These are phyloP conservation scores for Tinea trinotella DNA, from an alignment of 2,888 invertebrate genomes.

Conservation along the genomic window DNA sequence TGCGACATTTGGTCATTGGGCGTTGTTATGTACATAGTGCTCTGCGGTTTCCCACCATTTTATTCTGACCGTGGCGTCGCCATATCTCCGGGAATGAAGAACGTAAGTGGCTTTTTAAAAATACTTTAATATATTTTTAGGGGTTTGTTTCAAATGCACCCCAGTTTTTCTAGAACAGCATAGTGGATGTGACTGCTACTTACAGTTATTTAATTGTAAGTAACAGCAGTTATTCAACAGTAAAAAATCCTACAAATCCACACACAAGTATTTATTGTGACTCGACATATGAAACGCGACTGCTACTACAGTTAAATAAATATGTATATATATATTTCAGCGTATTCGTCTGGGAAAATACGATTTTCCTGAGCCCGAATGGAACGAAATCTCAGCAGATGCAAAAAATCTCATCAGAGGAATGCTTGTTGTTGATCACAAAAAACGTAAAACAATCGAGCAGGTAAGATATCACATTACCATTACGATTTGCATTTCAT, in stretches of 20 bases:
- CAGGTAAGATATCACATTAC: slow-evolving; percentile 71
- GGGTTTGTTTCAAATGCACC: too few relatives aligned
- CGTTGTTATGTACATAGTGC: slow-evolving; percentile 98
- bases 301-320: neutral
- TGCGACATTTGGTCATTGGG: slow-evolving; percentile 99
- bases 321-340: slow-evolving; percentile 34
- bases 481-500: too few relatives aligned
- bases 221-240: too few relatives aligned
- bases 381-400: slow-evolving; percentile 94
- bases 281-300: too few relatives aligned
- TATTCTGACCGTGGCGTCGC: slow-evolving; percentile 98
- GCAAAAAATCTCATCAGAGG: slow-evolving; percentile 96
- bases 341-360: slow-evolving; percentile 96
- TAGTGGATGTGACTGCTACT: too few relatives aligned
- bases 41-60: slow-evolving; percentile 99
- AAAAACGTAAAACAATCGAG: slow-evolving; percentile 89
- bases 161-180: too few relatives aligned
- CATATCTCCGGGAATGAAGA: slow-evolving; percentile 99
- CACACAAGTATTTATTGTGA: too few relatives aligned
- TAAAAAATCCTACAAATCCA: too few relatives aligned
- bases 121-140: too few relatives aligned
- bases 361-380: slow-evolving; percentile 96
- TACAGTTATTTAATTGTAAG: too few relatives aligned
- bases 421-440: slow-evolving; percentile 95
- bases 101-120: slow-evolving; percentile 56